phyloP scores from a whole-genome alignment of 1,140 invertebrate species.

The Elymnias hypermnestra region DNA sequence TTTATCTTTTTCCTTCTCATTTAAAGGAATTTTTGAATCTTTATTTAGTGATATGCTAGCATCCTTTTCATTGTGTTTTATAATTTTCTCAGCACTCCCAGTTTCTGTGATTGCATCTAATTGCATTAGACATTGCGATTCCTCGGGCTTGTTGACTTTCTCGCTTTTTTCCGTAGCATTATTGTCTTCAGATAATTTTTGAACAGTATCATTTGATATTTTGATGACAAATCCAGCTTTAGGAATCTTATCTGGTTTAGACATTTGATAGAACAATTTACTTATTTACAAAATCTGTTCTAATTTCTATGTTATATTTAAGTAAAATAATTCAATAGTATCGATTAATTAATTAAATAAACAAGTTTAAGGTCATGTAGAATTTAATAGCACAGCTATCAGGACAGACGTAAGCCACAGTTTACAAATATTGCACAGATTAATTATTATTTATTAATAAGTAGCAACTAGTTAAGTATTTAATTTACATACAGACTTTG shows the following conservation, averaged over 20 bases:
- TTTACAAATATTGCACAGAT: no score
- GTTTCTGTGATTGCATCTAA: conserved; percentile 3
- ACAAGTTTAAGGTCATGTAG: no score
- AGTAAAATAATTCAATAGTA: no score
- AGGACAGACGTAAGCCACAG: no score
- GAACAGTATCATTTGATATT: conserved; percentile 57
- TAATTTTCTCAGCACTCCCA: conserved; percentile 3
- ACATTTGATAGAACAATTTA: conserved; percentile 22
- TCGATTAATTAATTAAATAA: no score
- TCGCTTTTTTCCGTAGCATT: conserved; percentile 51
- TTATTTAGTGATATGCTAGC: no score
- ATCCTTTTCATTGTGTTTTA: neutral
- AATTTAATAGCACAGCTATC: no score
- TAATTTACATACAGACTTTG: no score
- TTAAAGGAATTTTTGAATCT: neutral
- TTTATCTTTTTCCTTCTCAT: neutral
- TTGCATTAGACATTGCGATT: conserved; percentile 5
- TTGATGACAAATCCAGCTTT: conserved; percentile 69
- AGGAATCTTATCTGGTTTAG: conserved; percentile 38
- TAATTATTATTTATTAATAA: no score
- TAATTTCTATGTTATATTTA: no score
- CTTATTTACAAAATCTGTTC: neutral
- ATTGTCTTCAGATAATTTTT: conserved; percentile 64
- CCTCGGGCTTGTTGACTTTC: conserved; percentile 12
- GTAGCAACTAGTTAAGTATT: no score